Base-by-base conservation (phyloP, 2,888 invertebrate genomes). In the Tiliacea aurago region DNA sequence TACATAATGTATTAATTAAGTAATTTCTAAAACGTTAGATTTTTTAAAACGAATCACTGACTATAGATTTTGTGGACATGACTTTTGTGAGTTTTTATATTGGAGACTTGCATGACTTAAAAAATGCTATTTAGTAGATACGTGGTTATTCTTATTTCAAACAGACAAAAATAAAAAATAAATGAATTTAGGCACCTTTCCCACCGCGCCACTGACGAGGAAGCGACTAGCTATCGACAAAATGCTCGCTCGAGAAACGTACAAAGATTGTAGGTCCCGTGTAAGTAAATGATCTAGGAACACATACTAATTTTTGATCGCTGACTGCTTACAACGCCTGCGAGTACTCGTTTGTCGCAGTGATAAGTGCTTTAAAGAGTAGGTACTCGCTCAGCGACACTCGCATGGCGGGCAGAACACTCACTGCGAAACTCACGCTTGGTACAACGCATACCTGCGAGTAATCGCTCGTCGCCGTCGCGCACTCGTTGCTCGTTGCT, bases 1-100 rank as follows among this genome's bases (percentile, higher is more conserved):
- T 87, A 86, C 67, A 80, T 75, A 76, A 77, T 84, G 73, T 79
- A 84, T 83, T 80, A 67, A 33, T 80, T 87, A 82, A 86, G 83
- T 71, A 70, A 86, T 88, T 84, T 76, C 74, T 86, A 84, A 81
- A 83, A 53, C 75, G 61, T 81, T 91, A 92, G 91, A 91, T 91
- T 92, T 93, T 92, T 89, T 92, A 91, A 91, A 87, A 88, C 86
- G 76, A 85, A 83, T 83, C 80, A 82, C 75, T 71, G 77, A 82
- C 76, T 83, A 81, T 84, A 84, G 80, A 68, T 81, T 80, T 77
- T 81, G 81, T 84, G 81, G 67, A 81, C 49, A 62, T 51, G 33
- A 73, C 64, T 69, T 61, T 71, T 78, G 75, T 67, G 55, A 65
- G 33, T 45, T 43, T 75, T 80, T 69, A 61, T 28, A 66, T 63